Evolutionary conservation across 1,140 invertebrate genomes (phyloP).

Genomic region (Papilio polytes): DNA sequence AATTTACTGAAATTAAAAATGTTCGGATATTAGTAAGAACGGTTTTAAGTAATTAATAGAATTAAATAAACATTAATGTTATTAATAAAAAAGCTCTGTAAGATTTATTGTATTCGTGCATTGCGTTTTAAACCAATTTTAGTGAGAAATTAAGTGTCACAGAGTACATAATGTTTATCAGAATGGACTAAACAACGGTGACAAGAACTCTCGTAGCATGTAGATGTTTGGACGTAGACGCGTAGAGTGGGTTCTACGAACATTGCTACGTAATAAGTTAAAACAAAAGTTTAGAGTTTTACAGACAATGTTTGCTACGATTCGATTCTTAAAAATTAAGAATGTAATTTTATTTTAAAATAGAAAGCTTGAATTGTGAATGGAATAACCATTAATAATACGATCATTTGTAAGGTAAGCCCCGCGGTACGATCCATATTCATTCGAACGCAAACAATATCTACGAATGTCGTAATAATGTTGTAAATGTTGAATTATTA

Average conservation of each 20-base stretch:
- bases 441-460: constrained; percentile 32
- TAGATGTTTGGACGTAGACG: too few species aligned
- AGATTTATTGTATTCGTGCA: too few species aligned
- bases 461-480: constrained; percentile 28
- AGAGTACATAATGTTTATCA: too few species aligned
- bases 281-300: too few species aligned
- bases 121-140: too few species aligned
- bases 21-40: not conserved
- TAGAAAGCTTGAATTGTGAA: not conserved
- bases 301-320: not conserved
- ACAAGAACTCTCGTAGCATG: too few species aligned
- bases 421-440: constrained; percentile 22
- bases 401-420: constrained; percentile 21
- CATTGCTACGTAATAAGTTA: not conserved
- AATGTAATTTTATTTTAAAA: constrained; percentile 9
- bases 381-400: constrained; percentile 18
- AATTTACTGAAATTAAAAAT: not conserved
- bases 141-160: too few species aligned
- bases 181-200: too few species aligned
- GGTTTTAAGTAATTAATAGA: too few species aligned
- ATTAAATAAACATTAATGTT: too few species aligned
- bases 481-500: constrained; percentile 16
- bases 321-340: not conserved
- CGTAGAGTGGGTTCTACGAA: not conserved
- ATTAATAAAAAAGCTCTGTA: too few species aligned